These are phyloP conservation scores for Gracilinanus agilis DNA, from an alignment of 2,113 vertebrate species.

Conservation along the genomic window DNA sequence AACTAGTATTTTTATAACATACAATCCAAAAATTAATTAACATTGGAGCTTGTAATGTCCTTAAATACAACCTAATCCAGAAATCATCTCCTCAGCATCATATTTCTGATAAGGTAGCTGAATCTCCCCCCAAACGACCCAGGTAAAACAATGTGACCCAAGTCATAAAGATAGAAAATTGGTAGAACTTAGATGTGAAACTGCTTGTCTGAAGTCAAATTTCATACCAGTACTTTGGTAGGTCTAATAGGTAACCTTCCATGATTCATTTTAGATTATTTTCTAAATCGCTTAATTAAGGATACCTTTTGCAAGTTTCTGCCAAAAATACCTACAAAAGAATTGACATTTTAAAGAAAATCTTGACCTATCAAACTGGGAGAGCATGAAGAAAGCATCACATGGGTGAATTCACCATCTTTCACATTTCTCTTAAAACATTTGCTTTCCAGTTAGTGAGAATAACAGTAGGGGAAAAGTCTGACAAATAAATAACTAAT, in stretches of 20 bases:
- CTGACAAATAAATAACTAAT: neutral
- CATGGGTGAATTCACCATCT: slow-evolving; percentile 65
- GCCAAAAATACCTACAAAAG: slow-evolving; percentile 39
- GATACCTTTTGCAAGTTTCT: slow-evolving; percentile 43
- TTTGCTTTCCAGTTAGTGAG: slow-evolving; percentile 42
- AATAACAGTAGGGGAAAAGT: slow-evolving; percentile 52
- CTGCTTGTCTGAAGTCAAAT: neutral
- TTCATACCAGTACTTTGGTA: neutral
- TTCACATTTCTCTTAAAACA: slow-evolving; percentile 48
- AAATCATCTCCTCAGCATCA: no score
- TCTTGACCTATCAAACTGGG: slow-evolving; percentile 51
- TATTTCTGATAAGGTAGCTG: no score
- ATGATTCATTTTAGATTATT: slow-evolving; percentile 32
- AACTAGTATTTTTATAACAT: no score
- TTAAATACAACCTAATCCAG: no score
- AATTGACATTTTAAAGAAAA: slow-evolving; percentile 60
- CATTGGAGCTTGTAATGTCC: no score
- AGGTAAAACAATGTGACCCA: no score
- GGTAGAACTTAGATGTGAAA: no score
- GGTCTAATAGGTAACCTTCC: neutral
- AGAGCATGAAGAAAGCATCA: slow-evolving; percentile 15
- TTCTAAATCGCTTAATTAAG: slow-evolving; percentile 60
- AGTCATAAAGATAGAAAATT: no score
- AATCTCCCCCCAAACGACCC: no score
- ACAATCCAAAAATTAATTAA: no score